These are phyloP conservation scores for Nomada flava DNA, from an alignment of 2,888 invertebrate species.

Conservation along the genomic window DNA sequence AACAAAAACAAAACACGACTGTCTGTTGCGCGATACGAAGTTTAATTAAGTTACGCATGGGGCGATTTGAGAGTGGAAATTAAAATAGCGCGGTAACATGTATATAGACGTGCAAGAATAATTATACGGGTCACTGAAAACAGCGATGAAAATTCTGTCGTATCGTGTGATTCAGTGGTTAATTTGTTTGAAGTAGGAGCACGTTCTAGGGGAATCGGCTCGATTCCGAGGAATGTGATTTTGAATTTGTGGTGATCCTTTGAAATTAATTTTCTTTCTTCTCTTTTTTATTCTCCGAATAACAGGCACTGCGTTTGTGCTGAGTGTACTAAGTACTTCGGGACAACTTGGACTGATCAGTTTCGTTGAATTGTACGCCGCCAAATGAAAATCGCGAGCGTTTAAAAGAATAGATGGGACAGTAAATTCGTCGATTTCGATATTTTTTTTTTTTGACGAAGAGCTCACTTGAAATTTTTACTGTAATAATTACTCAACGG, in stretches of 20 bases:
- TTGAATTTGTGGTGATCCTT: constrained; percentile 9
- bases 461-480: neutral
- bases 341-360: constrained; percentile 11
- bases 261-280: constrained; percentile 11
- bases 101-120: constrained; percentile 21
- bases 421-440: constrained; percentile 26
- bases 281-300: constrained; percentile 4
- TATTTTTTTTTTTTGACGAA: neutral
- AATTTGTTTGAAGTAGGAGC: constrained; percentile 29
- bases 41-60: constrained; percentile 45
- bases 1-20: constrained; percentile 53
- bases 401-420: neutral
- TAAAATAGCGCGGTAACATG: constrained; percentile 24
- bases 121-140: neutral
- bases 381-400: neutral
- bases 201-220: neutral
- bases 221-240: neutral
- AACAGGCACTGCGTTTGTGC: neutral
- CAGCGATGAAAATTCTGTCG: neutral
- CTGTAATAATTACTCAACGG: neutral
- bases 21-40: constrained; percentile 54
- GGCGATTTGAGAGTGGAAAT: constrained; percentile 26
- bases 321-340: constrained; percentile 27
- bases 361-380: constrained; percentile 10
- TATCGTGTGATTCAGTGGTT: constrained; percentile 12